A percentile compares a stretch with the other conserved stretches of the same genome.
These are phyloP conservation scores for Caenorhabditis wallacei DNA, from an alignment of 2,888 invertebrate genomes.

Conservation along the genomic window DNA sequence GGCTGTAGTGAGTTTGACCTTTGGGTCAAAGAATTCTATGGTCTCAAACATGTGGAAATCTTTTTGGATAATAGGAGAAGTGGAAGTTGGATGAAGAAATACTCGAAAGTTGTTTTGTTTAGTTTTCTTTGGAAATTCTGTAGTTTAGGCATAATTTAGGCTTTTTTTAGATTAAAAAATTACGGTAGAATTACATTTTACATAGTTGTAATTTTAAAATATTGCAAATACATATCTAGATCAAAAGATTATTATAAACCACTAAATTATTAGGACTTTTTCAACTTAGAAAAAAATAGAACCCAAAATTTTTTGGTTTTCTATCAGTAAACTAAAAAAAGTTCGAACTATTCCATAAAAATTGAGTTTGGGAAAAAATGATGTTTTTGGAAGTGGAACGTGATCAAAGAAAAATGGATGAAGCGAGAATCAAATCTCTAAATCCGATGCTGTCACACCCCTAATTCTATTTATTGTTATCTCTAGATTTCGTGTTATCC, in stretches of 20 bases:
- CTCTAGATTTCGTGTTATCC: conserved; percentile 18
- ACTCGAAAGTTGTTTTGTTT: background rate
- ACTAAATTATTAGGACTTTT: too few relatives aligned
- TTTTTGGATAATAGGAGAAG: background rate
- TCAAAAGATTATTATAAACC: too few relatives aligned
- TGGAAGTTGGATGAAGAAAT: background rate
- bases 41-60: background rate
- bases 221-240: too few relatives aligned
- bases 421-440: conserved; percentile 30
- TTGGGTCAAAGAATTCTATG: conserved; percentile 34
- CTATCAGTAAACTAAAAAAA: too few relatives aligned
- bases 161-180: too few relatives aligned
- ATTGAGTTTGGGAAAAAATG: conserved; percentile 4
- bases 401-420: conserved; percentile 20
- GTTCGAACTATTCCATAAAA: background rate
- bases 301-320: too few relatives aligned
- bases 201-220: too few relatives aligned
- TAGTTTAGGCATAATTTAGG: too few relatives aligned
- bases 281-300: too few relatives aligned
- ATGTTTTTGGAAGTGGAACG: conserved; percentile 19
- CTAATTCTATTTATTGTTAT: conserved; percentile 37
- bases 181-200: too few relatives aligned
- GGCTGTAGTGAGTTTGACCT: conserved; percentile 41
- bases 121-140: background rate
- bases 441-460: conserved; percentile 25